Conservation (phyloP, 1,140 invertebrate species). For the Dinothrombium tinctorium region DNA sequence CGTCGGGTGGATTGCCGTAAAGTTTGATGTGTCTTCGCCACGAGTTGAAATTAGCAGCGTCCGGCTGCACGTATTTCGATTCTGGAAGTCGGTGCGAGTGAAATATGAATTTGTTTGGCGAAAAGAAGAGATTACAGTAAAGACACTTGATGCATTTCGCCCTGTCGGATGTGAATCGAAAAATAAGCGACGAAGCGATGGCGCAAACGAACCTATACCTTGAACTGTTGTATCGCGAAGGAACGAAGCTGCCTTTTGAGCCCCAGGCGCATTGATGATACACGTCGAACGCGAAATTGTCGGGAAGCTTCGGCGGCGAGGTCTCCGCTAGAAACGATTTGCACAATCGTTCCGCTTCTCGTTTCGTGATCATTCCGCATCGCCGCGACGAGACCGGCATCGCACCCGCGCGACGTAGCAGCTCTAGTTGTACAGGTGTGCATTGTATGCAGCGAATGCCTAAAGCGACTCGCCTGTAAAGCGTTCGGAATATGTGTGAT, state of each 20-base stretch:
- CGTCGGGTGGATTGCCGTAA: conserved; percentile 6
- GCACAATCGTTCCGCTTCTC: conserved; percentile 82
- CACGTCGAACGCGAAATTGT: conserved; percentile 83
- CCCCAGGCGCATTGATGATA: conserved; percentile 88
- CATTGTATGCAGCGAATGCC: conserved; percentile 94
- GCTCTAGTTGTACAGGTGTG: conserved; percentile 84
- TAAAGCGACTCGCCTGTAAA: conserved; percentile 48
- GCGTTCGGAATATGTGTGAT: no score
- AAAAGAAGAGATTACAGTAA: conserved; percentile 76
- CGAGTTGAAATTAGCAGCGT: conserved; percentile 92
- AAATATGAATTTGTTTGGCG: conserved; percentile 95
- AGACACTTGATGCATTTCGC: conserved; percentile 89
- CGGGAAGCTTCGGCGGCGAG: conserved; percentile 52
- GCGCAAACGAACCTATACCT: conserved; percentile 5
- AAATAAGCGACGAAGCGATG: background rate
- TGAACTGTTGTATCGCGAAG: conserved; percentile 35
- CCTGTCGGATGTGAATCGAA: conserved; percentile 18
- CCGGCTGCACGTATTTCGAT: conserved; percentile 60
- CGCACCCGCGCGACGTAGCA: conserved; percentile 68
- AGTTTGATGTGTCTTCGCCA: conserved; percentile 76
- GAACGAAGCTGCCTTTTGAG: conserved; percentile 72
- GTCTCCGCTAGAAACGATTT: conserved; percentile 88
- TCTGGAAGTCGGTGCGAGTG: conserved; percentile 76
- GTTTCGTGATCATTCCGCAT: conserved; percentile 76
- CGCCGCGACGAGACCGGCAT: conserved; percentile 81